Evolutionary conservation across 2,797 vertebrate genomes (phyloP).

Genomic region (Hemibagrus guttatus): DNA sequence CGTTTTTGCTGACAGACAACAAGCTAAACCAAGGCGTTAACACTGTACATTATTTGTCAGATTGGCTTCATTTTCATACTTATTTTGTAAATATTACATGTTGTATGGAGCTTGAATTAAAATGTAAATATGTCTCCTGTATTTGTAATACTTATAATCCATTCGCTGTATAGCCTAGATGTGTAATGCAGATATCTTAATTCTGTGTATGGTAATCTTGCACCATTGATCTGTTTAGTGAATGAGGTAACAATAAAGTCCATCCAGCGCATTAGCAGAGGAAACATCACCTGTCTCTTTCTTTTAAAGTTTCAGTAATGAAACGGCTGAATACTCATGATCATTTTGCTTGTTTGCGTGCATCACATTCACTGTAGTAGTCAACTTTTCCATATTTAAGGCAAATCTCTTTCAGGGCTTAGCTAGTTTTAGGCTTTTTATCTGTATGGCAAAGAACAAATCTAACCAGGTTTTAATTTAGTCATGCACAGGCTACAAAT

Average conservation of each 20-base stretch:
- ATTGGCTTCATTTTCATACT: constrained; percentile 92
- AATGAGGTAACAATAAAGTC: constrained; percentile 98
- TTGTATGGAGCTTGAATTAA: constrained; percentile 98
- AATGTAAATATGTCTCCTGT: constrained; percentile 99
- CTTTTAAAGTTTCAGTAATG: neutral
- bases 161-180: constrained; percentile 99
- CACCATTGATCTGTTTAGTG: constrained; percentile 96
- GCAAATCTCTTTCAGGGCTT: neutral
- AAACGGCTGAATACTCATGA: neutral
- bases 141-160: constrained; percentile 99
- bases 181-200: constrained; percentile 98
- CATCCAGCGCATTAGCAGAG: constrained; percentile 85
- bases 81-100: constrained; percentile 98
- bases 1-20: constrained; percentile 62
- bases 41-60: constrained; percentile 89
- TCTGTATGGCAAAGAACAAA: neutral
- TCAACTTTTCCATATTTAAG: neutral
- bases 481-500: neutral
- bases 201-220: constrained; percentile 97
- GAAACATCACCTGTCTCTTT: constrained; percentile 56
- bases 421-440: neutral
- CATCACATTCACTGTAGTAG: neutral
- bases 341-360: neutral
- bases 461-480: neutral
- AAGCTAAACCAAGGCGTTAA: constrained; percentile 81